Percentiles rank a stretch among this genome's conserved stretches.
These are phyloP conservation scores for Coleophora flavipennella DNA, from an alignment of 2,888 invertebrate species.

Conservation along the genomic window DNA sequence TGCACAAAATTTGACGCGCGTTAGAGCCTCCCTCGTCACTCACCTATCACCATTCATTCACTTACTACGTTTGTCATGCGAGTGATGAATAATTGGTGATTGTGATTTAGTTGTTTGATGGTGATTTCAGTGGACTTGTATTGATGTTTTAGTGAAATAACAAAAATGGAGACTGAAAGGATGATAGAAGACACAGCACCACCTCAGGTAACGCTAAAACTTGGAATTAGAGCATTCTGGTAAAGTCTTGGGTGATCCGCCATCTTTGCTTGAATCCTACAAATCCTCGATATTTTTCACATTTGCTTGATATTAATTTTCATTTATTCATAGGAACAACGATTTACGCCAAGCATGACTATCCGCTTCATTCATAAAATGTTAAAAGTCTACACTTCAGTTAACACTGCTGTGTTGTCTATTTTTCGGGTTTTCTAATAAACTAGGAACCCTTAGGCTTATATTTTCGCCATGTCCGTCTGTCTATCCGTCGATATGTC, in stretches of 20 bases:
- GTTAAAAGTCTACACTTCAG: too few relatives aligned
- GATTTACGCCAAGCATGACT: background rate
- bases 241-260: conserved; percentile 61
- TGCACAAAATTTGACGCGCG: too few relatives aligned
- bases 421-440: too few relatives aligned
- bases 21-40: too few relatives aligned
- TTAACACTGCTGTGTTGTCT: too few relatives aligned
- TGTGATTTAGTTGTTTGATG: conserved; percentile 52
- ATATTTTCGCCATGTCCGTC: too few relatives aligned
- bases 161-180: conserved; percentile 94
- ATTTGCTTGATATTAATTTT: too few relatives aligned
- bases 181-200: conserved; percentile 81
- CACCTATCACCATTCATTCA: too few relatives aligned
- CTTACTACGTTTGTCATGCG: conserved; percentile 65
- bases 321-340: background rate
- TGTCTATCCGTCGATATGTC: too few relatives aligned
- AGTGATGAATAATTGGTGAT: conserved; percentile 54
- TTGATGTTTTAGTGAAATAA: conserved; percentile 75
- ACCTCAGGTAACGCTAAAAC: conserved; percentile 52
- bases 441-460: too few relatives aligned
- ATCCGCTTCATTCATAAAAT: too few relatives aligned
- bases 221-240: conserved; percentile 45
- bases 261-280: conserved; percentile 52
- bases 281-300: conserved; percentile 39
- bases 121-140: conserved; percentile 51